Evolutionary conservation across 2,888 invertebrate species (phyloP).

Genomic region (Acronicta leporina): DNA sequence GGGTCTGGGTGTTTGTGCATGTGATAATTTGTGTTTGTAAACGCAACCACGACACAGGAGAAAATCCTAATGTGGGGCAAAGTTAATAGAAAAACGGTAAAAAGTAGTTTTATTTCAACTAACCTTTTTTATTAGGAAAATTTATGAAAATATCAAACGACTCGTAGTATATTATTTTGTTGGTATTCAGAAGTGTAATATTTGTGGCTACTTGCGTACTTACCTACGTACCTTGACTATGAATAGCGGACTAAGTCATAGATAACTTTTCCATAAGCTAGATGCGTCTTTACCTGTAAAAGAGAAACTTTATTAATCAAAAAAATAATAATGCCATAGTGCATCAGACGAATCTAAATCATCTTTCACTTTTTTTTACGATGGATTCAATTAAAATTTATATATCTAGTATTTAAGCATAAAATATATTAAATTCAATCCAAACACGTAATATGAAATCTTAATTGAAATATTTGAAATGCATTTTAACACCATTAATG

Average conservation of each 20-base stretch:
- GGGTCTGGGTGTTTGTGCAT: no score
- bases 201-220: neutral
- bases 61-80: no score
- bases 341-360: neutral
- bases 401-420: neutral
- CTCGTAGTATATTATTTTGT: no score
- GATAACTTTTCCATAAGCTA: neutral
- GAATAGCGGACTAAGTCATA: neutral
- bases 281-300: slow-evolving; percentile 32
- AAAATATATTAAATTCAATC: slow-evolving; percentile 4
- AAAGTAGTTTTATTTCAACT: no score
- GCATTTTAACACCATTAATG: slow-evolving; percentile 5
- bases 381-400: slow-evolving; percentile 1
- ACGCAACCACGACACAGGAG: no score
- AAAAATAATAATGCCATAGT: neutral
- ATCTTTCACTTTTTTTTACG: slow-evolving; percentile 8
- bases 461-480: neutral
- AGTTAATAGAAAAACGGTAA: no score
- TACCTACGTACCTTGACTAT: no score
- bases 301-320: slow-evolving; percentile 11
- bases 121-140: no score
- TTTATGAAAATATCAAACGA: no score
- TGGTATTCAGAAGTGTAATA: no score
- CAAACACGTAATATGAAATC: neutral
- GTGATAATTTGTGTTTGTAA: no score